Percentiles rank a stretch among this genome's conserved stretches.
These are phyloP conservation scores for Zeugodacus cucurbitae DNA, from an alignment of 1,140 invertebrate species.

Conservation along the genomic window DNA sequence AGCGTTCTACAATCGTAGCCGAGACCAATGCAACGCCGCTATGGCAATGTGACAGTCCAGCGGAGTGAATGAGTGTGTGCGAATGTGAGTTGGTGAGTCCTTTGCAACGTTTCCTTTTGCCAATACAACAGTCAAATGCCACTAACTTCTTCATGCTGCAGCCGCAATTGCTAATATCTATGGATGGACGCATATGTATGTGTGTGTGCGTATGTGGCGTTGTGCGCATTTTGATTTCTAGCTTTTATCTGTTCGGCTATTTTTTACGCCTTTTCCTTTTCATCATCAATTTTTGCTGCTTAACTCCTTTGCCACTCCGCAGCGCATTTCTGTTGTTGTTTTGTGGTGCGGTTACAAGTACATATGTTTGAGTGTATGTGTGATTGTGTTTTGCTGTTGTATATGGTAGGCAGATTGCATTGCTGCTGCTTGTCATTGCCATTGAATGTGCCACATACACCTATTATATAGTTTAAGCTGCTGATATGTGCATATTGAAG, in stretches of 20 bases:
- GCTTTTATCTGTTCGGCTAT: conserved; percentile 32
- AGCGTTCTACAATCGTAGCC: background rate
- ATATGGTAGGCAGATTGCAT: background rate
- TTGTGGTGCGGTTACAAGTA: background rate
- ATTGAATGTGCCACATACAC: background rate
- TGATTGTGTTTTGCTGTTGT: background rate
- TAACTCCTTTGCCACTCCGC: background rate
- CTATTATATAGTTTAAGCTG: background rate
- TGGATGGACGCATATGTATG: background rate
- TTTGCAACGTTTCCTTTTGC: background rate
- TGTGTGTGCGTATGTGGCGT: background rate
- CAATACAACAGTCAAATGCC: background rate
- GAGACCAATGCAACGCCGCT: background rate
- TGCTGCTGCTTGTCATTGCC: conserved; percentile 26
- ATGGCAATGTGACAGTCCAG: background rate
- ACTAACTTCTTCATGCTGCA: background rate
- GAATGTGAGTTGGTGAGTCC: background rate
- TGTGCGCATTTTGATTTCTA: conserved; percentile 3
- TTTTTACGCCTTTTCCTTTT: conserved; percentile 13
- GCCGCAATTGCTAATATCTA: background rate
- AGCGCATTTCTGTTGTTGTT: background rate
- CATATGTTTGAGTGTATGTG: background rate
- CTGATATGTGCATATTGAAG: background rate
- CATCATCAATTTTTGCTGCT: background rate
- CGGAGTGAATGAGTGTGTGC: background rate